Conservation (phyloP, 2,797 vertebrate species). For the Paratrypauchen microcephalus region DNA sequence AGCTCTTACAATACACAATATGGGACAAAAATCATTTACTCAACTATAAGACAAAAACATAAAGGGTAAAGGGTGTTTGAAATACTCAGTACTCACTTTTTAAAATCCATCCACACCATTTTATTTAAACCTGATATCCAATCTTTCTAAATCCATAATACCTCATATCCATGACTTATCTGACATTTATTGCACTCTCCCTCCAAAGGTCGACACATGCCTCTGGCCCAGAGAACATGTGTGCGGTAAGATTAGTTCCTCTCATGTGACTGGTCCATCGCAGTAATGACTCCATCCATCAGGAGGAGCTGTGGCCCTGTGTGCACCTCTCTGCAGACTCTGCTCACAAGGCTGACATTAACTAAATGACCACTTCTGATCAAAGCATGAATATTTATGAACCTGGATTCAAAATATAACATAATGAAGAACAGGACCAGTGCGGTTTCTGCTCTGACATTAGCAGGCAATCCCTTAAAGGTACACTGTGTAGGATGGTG, state of each 20-base stretch:
- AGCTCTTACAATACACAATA: no score
- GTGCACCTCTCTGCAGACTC: conserved; percentile 3
- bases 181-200: conserved; percentile 33
- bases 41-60: no score
- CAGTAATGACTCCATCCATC: conserved; percentile 35
- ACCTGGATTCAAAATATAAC: conserved; percentile 7
- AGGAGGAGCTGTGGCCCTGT: conserved; percentile 15
- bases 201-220: conserved; percentile 23
- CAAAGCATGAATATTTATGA: conserved; percentile 48
- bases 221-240: conserved; percentile 25
- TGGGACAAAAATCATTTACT: no score
- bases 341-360: conserved; percentile 28
- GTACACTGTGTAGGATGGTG: no score
- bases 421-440: conserved; percentile 13
- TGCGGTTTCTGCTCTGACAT: background rate
- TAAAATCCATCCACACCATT: background rate
- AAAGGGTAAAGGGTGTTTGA: no score
- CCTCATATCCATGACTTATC: background rate
- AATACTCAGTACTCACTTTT: background rate
- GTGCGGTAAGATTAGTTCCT: conserved; percentile 4
- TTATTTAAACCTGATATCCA: background rate
- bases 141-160: background rate
- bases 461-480: background rate
- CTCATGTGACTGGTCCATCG: conserved; percentile 29
- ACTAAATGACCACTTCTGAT: conserved; percentile 44